These are phyloP conservation scores for Trinectes maculatus DNA, from an alignment of 2,113 vertebrate genomes.

Conservation along the genomic window DNA sequence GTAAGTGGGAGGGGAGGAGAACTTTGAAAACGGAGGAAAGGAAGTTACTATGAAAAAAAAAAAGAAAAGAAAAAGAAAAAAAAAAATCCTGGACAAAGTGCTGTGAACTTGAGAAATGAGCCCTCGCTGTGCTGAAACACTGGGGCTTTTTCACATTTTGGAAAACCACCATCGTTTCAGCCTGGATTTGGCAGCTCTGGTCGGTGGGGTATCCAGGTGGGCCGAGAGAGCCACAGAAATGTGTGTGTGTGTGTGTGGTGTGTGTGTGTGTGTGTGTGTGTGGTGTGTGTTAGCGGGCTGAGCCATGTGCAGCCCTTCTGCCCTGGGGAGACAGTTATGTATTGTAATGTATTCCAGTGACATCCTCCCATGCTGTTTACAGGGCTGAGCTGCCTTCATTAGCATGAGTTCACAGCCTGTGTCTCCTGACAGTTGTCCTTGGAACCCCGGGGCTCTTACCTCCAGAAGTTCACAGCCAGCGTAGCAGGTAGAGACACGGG, in stretches of 20 bases:
- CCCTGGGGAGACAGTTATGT: conserved; percentile 84
- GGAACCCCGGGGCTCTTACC: conserved; percentile 77
- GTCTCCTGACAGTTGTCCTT: conserved; percentile 85
- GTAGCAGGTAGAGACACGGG: conserved; percentile 54
- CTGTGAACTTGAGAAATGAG: conserved; percentile 26
- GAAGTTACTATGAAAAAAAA: not conserved
- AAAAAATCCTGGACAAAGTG: no score
- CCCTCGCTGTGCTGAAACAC: conserved; percentile 1
- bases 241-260: conserved; percentile 15
- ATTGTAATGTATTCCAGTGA: conserved; percentile 87
- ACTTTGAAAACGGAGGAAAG: conserved; percentile 3
- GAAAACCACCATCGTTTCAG: conserved; percentile 19
- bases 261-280: not conserved
- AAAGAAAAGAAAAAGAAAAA: no score
- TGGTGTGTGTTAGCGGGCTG: conserved; percentile 33
- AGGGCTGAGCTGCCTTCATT: conserved; percentile 84
- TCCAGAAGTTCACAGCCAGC: conserved; percentile 76
- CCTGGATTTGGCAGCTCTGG: conserved; percentile 32
- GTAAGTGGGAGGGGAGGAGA: not conserved
- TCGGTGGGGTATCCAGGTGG: conserved; percentile 65
- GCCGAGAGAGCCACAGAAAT: conserved; percentile 14
- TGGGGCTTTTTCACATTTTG: conserved; percentile 18
- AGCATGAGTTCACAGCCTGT: conserved; percentile 81
- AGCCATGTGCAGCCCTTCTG: conserved; percentile 68
- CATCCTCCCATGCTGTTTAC: conserved; percentile 84